Conservation (phyloP, 2,113 vertebrate genomes). For the Platanista minor region DNA sequence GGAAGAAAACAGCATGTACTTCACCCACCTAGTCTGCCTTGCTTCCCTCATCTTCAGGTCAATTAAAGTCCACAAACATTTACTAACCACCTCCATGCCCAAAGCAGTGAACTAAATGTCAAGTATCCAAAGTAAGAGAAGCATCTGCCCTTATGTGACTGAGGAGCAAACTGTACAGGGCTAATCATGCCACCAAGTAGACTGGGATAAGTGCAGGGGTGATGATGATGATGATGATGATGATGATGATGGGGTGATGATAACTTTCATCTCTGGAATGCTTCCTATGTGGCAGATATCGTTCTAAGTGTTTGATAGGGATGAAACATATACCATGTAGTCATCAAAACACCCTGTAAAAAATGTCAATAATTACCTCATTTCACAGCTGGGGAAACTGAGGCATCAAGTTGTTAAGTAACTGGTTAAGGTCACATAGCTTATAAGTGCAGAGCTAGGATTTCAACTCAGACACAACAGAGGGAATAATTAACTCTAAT, state of each 20-base stretch:
- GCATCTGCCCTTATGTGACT: background rate
- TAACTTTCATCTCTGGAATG: background rate
- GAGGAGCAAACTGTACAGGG: too few relatives aligned
- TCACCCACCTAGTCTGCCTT: background rate
- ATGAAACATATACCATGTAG: background rate
- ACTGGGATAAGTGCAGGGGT: background rate
- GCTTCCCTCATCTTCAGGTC: slow-evolving; percentile 3
- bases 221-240: background rate
- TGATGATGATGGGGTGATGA: background rate
- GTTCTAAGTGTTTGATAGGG: background rate
- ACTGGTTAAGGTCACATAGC: background rate
- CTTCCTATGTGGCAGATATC: background rate
- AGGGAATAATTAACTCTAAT: background rate
- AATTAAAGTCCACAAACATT: slow-evolving; percentile 12
- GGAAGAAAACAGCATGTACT: background rate
- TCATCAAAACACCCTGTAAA: background rate
- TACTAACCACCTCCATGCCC: background rate
- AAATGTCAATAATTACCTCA: background rate
- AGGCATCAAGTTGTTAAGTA: background rate
- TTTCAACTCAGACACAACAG: background rate
- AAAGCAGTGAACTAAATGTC: background rate
- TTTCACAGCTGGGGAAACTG: background rate
- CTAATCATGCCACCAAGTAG: background rate
- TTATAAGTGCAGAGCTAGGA: background rate
- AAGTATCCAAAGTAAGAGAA: background rate